Evolutionary conservation across 2,888 invertebrate genomes (phyloP), one percentile per base, ranked within the genome.

Genomic region (Drosophila fulvimacula): DNA sequence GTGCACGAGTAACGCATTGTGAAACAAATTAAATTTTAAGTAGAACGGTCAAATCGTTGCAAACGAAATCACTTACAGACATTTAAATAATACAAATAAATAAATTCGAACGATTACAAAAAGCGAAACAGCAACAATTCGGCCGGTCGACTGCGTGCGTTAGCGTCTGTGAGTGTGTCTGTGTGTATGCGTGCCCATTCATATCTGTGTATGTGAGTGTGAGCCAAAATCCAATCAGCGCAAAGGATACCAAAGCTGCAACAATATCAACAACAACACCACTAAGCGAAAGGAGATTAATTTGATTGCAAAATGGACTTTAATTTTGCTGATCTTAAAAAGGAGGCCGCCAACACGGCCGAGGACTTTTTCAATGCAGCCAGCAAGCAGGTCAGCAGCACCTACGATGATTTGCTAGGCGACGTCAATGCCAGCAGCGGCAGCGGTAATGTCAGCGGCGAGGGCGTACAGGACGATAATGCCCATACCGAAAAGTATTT

Each of bases 401-500:
- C 70, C 41, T 77, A 77, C 48, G 86, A 87, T 30, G 85, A 89
- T 52, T 76, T 78, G 61, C 53, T 81, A 56, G 81, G 73, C 48
- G 69, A 66, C 49, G 21, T 57, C 3, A 66, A 51, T 32, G 65
- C 42, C 17, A 61, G 10, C 34, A 55, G 51, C 32, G 34, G 53
- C 32, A 51, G 69, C 46, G 58, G 44, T 27, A 86, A 71, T 27
- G 77, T 71, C 1, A 76, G 83, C 63, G 72, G 79, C 44, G 88
- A 85, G 10, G 88, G 87, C 15, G 90, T 79, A 24, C 91, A 90
- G 79, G 91, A 90, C 71, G 88, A 90, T 46, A 91, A 91, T 76
- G 88, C 90, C 66, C 92, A 91, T 52, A 90, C 90, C 59, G 91
- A 91, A 57, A 88, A 89, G 55, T 90, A 88, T 62, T 89, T 91